These are phyloP conservation scores for Vicugna pacos DNA, from an alignment of 2,113 vertebrate genomes.

Conservation along the genomic window DNA sequence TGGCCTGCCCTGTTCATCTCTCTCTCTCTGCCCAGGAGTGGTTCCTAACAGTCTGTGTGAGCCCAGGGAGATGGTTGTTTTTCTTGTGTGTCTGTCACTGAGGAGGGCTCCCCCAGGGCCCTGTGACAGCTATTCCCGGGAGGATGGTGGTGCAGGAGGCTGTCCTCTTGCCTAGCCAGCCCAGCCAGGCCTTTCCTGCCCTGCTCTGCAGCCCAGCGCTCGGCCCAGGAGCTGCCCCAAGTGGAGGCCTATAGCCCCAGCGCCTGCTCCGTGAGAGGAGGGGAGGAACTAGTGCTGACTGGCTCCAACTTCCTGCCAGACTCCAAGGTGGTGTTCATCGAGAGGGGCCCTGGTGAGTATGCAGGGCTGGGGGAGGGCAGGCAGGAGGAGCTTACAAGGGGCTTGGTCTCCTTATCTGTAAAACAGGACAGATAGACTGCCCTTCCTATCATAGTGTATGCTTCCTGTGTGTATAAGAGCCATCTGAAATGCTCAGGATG, in stretches of 20 bases:
- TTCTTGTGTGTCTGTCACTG: background rate
- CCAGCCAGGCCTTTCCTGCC: constrained; percentile 42
- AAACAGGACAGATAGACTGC: background rate
- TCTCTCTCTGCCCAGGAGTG: background rate
- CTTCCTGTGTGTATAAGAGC: background rate
- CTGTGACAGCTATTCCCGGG: background rate
- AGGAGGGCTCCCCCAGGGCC: background rate
- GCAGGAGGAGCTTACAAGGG: background rate
- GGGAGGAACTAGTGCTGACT: constrained; percentile 91
- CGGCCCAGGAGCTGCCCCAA: constrained; percentile 95
- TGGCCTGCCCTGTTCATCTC: background rate
- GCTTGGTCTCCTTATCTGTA: background rate
- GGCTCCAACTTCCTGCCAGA: constrained; percentile 94
- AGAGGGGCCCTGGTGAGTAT: constrained; percentile 92
- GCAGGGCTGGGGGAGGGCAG: too few relatives aligned
- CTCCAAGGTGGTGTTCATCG: constrained; percentile 94
- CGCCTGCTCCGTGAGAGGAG: constrained; percentile 92
- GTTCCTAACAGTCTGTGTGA: background rate
- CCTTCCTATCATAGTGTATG: background rate
- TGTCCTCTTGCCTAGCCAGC: background rate
- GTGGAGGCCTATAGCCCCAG: constrained; percentile 93
- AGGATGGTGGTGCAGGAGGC: background rate
- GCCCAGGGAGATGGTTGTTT: background rate
- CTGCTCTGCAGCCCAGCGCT: constrained; percentile 92
- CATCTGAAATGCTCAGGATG: background rate